Evolutionary conservation across 1,140 invertebrate genomes (phyloP), one percentile per base, ranked within the genome.

Genomic region (Ostrea denselamellosa): DNA sequence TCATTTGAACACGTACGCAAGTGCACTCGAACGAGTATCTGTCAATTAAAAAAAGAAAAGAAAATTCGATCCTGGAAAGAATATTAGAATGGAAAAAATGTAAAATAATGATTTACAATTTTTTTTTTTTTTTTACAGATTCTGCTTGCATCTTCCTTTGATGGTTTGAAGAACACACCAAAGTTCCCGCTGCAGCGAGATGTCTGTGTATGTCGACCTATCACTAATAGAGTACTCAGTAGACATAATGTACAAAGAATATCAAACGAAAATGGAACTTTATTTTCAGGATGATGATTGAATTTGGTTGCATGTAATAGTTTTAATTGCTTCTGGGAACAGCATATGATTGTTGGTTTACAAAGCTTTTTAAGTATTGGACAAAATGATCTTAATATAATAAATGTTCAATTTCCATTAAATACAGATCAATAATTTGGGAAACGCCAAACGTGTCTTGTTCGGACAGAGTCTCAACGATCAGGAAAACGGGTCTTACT

Each of bases 391-490:
- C 8, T 58, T 12, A 58, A 58, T 58, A 4, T 17, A 58, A 58
- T 58, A 8, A 58, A 58, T 12, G 8, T 0, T 19, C n/a, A 19
- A 19, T 19, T 17, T 62, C n/a, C 14, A 17, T 62, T 34, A 28
- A 28, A 77, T 28, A 34, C 22, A 77, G 68, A 25, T 10, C 25
- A 25, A 77, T 8, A 34, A 77, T 77, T 77, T 25, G 12, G 68
- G 28, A 77, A 34, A 28, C 28, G 14, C 25, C 68, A 34, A 44
- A 53, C 86, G 85, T 51, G 58, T 83, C 0, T n/a, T 86, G 10
- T 86, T 89, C 14, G 53, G 86, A 25, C 87, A 85, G 19, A 89
- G 84, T 25, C 83, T 81, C 52, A 52, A 12, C 14, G 28, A 68
- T 9, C 58, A 68, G 10, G 62, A 14, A 77, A 85, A 89, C 54